phyloP scores from a whole-genome alignment of 2,888 invertebrate genomes.

The Gasteruption jaculator region DNA sequence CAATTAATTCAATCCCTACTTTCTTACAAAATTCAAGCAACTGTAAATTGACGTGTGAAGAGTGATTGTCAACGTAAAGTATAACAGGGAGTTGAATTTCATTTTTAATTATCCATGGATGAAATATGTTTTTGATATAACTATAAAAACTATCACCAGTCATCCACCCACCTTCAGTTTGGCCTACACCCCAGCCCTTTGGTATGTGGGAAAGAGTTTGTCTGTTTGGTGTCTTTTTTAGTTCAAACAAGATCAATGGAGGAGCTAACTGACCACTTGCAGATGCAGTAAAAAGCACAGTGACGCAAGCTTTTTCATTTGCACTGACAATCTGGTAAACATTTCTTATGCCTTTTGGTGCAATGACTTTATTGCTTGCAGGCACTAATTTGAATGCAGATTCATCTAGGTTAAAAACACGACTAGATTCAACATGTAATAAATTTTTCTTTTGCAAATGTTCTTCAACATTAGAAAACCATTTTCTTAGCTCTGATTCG shows the following conservation, averaged over 20 bases:
- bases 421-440: constrained; percentile 25
- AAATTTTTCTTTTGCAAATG: too few relatives aligned
- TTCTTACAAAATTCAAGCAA: constrained; percentile 26
- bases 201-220: constrained; percentile 30
- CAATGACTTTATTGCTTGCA: constrained; percentile 31
- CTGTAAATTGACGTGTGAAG: constrained; percentile 27
- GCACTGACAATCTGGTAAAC: constrained; percentile 27
- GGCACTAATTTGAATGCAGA: constrained; percentile 31
- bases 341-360: constrained; percentile 31
- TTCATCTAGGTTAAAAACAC: constrained; percentile 28
- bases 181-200: constrained; percentile 24
- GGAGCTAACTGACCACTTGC: constrained; percentile 29
- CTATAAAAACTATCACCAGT: constrained; percentile 26
- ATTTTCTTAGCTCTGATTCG: constrained; percentile 32
- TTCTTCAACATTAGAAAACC: constrained; percentile 34
- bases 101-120: constrained; percentile 5
- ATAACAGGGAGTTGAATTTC: constrained; percentile 22
- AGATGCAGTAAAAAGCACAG: constrained; percentile 29
- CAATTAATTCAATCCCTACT: constrained; percentile 5
- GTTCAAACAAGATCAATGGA: constrained; percentile 30
- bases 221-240: constrained; percentile 23
- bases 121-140: constrained; percentile 25
- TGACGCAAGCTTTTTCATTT: constrained; percentile 35
- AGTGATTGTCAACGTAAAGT: constrained; percentile 29
- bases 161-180: constrained; percentile 32